These are phyloP conservation scores for Perdita meconis DNA, from an alignment of 2,888 invertebrate species.

Conservation along the genomic window DNA sequence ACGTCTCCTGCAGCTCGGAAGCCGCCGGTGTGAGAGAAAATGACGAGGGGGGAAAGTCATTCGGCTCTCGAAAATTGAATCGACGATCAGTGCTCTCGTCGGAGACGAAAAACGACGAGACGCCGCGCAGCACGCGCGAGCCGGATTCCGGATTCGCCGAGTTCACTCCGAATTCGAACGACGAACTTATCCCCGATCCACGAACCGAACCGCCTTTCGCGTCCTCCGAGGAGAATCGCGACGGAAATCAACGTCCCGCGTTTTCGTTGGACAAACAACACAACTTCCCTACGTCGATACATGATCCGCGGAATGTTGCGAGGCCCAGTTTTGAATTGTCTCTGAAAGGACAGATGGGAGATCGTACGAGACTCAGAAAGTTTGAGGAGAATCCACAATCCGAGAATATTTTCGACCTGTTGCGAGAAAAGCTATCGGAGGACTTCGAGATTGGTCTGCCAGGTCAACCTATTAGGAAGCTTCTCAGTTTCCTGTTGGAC, in stretches of 20 bases:
- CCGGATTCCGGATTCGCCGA: conserved; percentile 9
- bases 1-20: neutral
- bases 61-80: conserved; percentile 18
- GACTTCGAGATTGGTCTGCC: neutral
- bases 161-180: conserved; percentile 25
- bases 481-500: conserved; percentile 5
- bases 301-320: too few relatives aligned
- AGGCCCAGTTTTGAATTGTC: neutral
- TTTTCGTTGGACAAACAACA: neutral
- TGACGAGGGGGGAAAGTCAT: neutral
- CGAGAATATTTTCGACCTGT: neutral
- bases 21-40: neutral
- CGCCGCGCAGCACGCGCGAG: neutral
- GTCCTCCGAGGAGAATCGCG: neutral
- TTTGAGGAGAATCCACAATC: neutral
- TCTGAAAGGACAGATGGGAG: neutral
- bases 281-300: too few relatives aligned
- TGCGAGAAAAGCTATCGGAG: neutral
- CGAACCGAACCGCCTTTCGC: neutral
- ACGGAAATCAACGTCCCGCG: conserved; percentile 20
- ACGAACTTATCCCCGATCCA: conserved; percentile 31
- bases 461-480: conserved; percentile 13
- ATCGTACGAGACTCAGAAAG: neutral
- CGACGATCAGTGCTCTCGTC: conserved; percentile 13
- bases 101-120: neutral